A percentile compares a stretch with the other conserved stretches of the same genome.
Evolutionary conservation across 2,888 invertebrate species (phyloP).

Genomic region (Sarcophaga caerulescens): DNA sequence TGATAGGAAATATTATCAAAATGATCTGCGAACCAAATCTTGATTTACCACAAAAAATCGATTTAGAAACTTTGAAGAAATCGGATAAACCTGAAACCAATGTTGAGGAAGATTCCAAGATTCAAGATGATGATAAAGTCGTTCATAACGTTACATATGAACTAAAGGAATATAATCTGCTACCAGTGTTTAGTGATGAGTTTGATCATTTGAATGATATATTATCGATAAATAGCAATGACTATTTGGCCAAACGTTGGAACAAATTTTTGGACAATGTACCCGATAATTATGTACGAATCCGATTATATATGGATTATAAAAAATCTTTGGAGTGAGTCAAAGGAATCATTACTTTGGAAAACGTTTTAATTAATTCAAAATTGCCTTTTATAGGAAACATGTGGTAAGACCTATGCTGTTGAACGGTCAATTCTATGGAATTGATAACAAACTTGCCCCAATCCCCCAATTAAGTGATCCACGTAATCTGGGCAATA

Average conservation of each 20-base stretch:
- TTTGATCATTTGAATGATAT: slow-evolving; percentile 70
- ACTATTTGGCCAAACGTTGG: slow-evolving; percentile 68
- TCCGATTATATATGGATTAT: slow-evolving; percentile 64
- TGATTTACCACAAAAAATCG: slow-evolving; percentile 61
- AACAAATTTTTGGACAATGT: slow-evolving; percentile 66
- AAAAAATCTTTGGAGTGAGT: slow-evolving; percentile 46
- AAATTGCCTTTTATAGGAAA: slow-evolving; percentile 61
- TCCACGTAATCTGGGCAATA: slow-evolving; percentile 58
- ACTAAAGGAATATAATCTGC: slow-evolving; percentile 68
- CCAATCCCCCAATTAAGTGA: slow-evolving; percentile 72
- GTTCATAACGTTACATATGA: slow-evolving; percentile 34
- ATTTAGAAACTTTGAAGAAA: slow-evolving; percentile 47
- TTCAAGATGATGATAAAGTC: slow-evolving; percentile 11
- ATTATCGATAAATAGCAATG: slow-evolving; percentile 69
- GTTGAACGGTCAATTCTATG: slow-evolving; percentile 75
- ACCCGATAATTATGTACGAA: slow-evolving; percentile 58
- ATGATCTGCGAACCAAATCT: slow-evolving; percentile 67
- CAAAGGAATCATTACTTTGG: neutral
- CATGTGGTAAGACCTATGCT: slow-evolving; percentile 71
- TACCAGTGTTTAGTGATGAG: slow-evolving; percentile 73
- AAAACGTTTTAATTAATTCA: no score
- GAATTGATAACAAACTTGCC: slow-evolving; percentile 73
- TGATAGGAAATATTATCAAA: neutral
- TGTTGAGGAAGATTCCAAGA: neutral
- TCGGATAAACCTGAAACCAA: slow-evolving; percentile 15